Evolutionary conservation across 1,140 invertebrate genomes (phyloP), one percentile per base, ranked within the genome.

Genomic region (Drosophila sulfurigaster): DNA sequence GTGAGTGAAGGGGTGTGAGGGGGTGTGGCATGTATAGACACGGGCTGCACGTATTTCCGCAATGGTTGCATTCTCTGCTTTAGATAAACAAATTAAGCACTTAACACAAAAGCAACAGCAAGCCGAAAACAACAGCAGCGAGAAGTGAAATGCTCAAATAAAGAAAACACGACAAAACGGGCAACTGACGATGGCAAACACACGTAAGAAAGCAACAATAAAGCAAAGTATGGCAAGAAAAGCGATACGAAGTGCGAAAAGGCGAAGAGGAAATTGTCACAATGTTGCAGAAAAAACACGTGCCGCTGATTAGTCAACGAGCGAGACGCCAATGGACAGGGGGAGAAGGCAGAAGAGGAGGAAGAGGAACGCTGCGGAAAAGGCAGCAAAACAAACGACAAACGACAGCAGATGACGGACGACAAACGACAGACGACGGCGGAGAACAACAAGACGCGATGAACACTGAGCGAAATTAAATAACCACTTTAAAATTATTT

Each of bases 251-350:
- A 67, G 63, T 64, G 69, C 32, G 63, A 64, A 58, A 63, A 73
- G 64, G 67, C 57, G 38, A 70, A 30, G 66, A 76, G 67, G 78
- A 89, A 88, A 89, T 85, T 89, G 85, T 85, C 85, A 85, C 71
- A 78, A 81, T 89, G 78, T 81, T 88, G 85, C 81, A 79, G 68
- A 78, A 85, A 78, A 56, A 89, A 88, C 85, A 88, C 85, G 85
- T 88, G 85, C 81, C 81, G 68, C 81, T 88, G 85, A 88, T 88
- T 88, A 88, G 82, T 78, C 69, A 72, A 70, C 51, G 51, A 52
- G 60, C 43, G 15, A 58, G 51, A 71, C 62, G 77, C 6, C 13
- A 25, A 13, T 10, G 49, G 16, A 60, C 16, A 25, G 28, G 25
- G 11, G 32, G 20, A 25, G 38, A 4, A 43, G 38, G 5, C 1